phyloP scores from a whole-genome alignment of 2,113 vertebrate genomes.

The Anguilla rostrata region DNA sequence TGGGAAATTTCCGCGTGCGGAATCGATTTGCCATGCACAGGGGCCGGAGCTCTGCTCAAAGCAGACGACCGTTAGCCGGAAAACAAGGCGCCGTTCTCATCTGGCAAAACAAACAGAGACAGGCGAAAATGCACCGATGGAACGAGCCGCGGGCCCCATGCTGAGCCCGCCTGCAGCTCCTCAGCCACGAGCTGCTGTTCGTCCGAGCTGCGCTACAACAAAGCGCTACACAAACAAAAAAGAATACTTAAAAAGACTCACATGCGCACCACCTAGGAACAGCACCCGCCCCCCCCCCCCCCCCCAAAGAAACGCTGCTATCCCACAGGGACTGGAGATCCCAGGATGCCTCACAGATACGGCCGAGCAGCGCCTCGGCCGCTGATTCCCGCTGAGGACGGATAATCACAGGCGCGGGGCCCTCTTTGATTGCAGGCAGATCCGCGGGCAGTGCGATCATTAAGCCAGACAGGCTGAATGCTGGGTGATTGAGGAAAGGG shows the following conservation, averaged over 20 bases:
- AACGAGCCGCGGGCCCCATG: background rate
- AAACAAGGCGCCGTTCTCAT: background rate
- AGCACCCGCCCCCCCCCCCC: too few relatives aligned
- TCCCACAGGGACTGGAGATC: too few relatives aligned
- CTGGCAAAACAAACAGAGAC: background rate
- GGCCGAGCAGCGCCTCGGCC: background rate
- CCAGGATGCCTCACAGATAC: too few relatives aligned
- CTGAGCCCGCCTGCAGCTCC: background rate
- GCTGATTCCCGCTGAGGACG: background rate
- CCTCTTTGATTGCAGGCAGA: slow-evolving; percentile 46
- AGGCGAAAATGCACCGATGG: background rate
- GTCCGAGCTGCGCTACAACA: background rate
- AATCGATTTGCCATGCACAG: background rate
- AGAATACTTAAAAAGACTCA: background rate
- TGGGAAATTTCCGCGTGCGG: background rate
- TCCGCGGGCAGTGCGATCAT: slow-evolving; percentile 54
- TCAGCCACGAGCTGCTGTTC: background rate
- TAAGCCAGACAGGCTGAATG: slow-evolving; percentile 21
- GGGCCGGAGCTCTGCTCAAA: background rate
- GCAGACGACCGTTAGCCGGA: background rate
- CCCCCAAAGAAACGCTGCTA: too few relatives aligned
- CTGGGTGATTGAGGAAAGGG: background rate
- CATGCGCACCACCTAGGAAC: background rate
- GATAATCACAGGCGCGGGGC: slow-evolving; percentile 45
- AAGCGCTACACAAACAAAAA: background rate